Conservation (phyloP, 2,797 vertebrate species). For the Lithobates sylvaticus region DNA sequence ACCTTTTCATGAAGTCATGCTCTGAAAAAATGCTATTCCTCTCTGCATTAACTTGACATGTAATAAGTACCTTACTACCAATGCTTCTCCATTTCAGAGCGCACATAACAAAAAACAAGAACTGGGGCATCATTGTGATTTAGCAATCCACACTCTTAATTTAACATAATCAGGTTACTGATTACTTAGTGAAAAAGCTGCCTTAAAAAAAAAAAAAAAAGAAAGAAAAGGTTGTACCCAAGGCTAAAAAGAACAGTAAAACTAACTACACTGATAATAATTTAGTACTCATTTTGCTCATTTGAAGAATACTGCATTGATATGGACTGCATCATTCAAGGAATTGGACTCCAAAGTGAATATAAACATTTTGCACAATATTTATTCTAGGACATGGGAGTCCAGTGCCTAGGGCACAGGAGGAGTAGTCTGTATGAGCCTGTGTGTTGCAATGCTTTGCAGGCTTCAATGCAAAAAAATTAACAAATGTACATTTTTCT, state of each 20-base stretch:
- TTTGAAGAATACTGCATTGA: not conserved
- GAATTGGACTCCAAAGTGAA: no score
- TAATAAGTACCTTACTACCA: not conserved
- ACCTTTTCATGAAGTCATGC: constrained; percentile 12
- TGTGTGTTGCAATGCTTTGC: no score
- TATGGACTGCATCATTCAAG: not conserved
- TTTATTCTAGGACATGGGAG: no score
- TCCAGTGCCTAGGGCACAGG: no score
- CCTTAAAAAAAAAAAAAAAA: constrained; percentile 3
- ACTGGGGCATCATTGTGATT: constrained; percentile 28
- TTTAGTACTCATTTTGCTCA: not conserved
- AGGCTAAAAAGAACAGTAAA: not conserved
- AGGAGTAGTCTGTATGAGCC: no score
- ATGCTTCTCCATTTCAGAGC: not conserved
- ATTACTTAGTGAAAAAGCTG: constrained; percentile 27
- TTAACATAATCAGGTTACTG: constrained; percentile 36
- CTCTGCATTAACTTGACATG: not conserved
- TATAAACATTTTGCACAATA: no score
- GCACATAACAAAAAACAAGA: constrained; percentile 3
- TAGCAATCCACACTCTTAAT: constrained; percentile 12
- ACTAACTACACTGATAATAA: not conserved
- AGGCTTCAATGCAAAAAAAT: no score
- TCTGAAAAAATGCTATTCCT: not conserved
- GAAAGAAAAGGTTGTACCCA: not conserved
- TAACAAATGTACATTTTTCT: no score